A percentile compares a stretch with the other conserved stretches of the same genome.
Evolutionary conservation across 1,140 invertebrate genomes (phyloP).

Genomic region (Cherax destructor): DNA sequence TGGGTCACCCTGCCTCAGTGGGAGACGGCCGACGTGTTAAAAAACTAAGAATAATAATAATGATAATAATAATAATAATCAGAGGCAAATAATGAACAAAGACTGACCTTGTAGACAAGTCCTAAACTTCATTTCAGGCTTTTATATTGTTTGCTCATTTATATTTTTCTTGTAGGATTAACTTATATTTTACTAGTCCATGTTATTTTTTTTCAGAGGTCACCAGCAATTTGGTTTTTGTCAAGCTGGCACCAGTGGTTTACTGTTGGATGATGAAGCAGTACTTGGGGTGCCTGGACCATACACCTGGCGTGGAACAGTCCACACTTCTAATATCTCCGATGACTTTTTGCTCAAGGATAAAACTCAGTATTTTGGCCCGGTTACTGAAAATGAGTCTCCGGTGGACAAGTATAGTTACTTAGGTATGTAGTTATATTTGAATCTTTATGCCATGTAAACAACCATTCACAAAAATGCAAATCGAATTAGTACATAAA

Average conservation of each 20-base stretch:
- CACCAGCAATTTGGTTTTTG: slow-evolving; percentile 94
- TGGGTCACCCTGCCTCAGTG: no score
- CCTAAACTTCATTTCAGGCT: no score
- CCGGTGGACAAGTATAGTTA: slow-evolving; percentile 94
- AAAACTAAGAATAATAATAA: no score
- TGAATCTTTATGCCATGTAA: no score
- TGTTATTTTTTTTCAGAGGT: slow-evolving; percentile 78
- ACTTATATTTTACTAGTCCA: background rate
- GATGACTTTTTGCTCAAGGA: slow-evolving; percentile 86
- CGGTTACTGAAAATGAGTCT: slow-evolving; percentile 79
- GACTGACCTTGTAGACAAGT: no score
- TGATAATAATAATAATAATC: no score
- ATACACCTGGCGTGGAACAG: slow-evolving; percentile 90
- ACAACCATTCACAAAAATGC: no score
- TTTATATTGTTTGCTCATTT: background rate
- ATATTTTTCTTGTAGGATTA: background rate
- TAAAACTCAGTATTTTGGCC: slow-evolving; percentile 86
- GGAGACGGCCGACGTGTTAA: no score
- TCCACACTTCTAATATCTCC: slow-evolving; percentile 86
- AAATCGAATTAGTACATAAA: no score
- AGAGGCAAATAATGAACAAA: no score
- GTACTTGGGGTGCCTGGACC: slow-evolving; percentile 91
- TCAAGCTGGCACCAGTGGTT: slow-evolving; percentile 92
- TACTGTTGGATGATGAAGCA: slow-evolving; percentile 86
- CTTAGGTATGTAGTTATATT: slow-evolving; percentile 80